Percentiles rank a stretch among this genome's conserved stretches.
Evolutionary conservation across 2,113 vertebrate genomes (phyloP).

Genomic region (Anser brachyrhynchus): DNA sequence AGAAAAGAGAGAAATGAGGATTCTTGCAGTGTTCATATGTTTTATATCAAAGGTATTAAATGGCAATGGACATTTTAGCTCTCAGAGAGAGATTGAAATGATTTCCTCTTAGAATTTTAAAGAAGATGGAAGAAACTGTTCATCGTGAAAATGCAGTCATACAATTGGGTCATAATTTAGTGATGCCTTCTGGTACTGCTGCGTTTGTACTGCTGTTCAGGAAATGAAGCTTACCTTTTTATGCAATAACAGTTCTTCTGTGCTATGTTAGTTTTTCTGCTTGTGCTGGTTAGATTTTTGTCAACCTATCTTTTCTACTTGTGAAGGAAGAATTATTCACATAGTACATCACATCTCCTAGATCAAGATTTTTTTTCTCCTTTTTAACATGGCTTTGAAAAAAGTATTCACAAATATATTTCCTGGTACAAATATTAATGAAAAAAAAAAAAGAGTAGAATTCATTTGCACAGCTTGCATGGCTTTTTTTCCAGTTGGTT

Average conservation of each 20-base stretch:
- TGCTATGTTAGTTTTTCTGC: background rate
- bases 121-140: background rate
- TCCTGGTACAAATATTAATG: constrained; percentile 18
- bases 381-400: constrained; percentile 10
- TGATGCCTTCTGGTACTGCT: background rate
- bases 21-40: background rate
- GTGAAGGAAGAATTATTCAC: background rate
- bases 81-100: background rate
- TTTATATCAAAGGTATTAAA: background rate
- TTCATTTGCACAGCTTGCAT: constrained; percentile 77
- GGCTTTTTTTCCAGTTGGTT: constrained; percentile 82
- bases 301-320: background rate
- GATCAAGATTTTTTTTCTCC: background rate
- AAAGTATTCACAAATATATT: constrained; percentile 14
- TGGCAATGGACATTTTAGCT: background rate
- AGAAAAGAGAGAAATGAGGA: background rate
- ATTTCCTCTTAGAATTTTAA: background rate
- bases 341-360: background rate
- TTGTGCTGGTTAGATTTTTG: background rate
- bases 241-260: background rate
- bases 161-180: background rate
- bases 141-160: background rate
- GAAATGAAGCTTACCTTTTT: background rate
- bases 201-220: background rate
- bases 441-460: constrained; percentile 39